Base-by-base conservation (phyloP, 2,888 invertebrate species). In the Auanema sp. region DNA sequence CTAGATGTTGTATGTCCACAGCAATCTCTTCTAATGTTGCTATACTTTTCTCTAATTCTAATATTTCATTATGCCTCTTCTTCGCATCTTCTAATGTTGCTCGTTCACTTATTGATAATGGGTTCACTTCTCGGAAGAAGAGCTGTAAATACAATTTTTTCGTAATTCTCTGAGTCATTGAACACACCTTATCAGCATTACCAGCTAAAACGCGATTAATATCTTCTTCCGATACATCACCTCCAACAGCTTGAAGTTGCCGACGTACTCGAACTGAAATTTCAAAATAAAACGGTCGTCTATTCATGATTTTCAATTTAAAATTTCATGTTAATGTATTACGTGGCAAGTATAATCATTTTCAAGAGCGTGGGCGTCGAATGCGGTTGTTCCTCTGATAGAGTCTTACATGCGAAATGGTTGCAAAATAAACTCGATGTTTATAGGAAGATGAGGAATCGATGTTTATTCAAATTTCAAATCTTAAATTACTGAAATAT, bases 1-100 rank as follows among this genome's bases (percentile, higher is more conserved):
- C 97, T 84, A 98, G 88, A 93, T 97, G 95, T 80, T 97, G 97
- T 96, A 98, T 97, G 87, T 98, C 98, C 93, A 96, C 94, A 87
- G 98, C 99, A 95, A 99, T 97, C 87, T 98, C 98, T 87, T 98
- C 96, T 75, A 98, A 89, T 88, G 98, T 97, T 86, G 93, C 91
- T 88, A 98, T 97, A 85, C 94, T 96, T 83, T 92, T 96, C 89
- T 99, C 98, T 88, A 99, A 88, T 88, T 98, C 97, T 86, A 98
- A 94, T 87, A 98, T 97, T 88, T 98, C 98, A 75, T 94, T 93
- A 87, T 99, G 98, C 81, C 98, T 90, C 23, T 74, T 72, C 43
- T 80, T 76, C 11, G 77, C 82, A 60, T 82, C 82, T 64, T 80
- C 80, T 8, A 82, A 66, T 0, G 79, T 79, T 1, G 72, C 70